Conservation (phyloP, 1,140 invertebrate species). For the Habropoda laboriosa region DNA sequence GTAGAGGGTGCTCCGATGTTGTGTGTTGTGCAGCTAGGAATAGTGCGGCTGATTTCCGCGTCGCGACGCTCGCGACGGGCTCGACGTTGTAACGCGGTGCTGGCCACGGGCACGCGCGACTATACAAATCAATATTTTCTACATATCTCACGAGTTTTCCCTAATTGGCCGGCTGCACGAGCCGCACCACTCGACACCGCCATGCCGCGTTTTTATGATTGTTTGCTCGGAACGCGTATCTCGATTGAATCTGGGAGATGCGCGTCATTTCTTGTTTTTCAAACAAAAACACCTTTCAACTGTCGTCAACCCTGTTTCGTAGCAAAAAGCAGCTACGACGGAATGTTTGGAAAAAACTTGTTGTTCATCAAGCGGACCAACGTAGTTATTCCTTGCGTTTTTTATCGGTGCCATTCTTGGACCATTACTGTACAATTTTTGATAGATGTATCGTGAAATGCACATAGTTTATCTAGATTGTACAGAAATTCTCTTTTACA, state of each 20-base stretch:
- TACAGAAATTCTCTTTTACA: no score
- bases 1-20: not conserved
- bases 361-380: not conserved
- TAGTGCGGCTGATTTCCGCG: slow-evolving; percentile 65
- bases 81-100: slow-evolving; percentile 58
- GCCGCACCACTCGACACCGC: slow-evolving; percentile 28
- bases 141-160: slow-evolving; percentile 72
- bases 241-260: not conserved
- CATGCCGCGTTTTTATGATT: slow-evolving; percentile 11
- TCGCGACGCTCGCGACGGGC: slow-evolving; percentile 64
- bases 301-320: slow-evolving; percentile 3
- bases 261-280: slow-evolving; percentile 7
- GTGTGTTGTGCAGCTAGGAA: slow-evolving; percentile 46
- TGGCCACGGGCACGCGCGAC: slow-evolving; percentile 68
- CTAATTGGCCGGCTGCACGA: slow-evolving; percentile 61
- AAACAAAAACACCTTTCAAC: slow-evolving; percentile 15
- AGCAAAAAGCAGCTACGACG: not conserved
- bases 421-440: not conserved
- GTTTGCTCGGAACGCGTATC: slow-evolving; percentile 1
- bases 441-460: not conserved
- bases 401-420: not conserved
- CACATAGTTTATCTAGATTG: no score
- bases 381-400: not conserved
- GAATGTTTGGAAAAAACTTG: not conserved
- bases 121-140: slow-evolving; percentile 77